Base-by-base conservation (phyloP, 2,113 vertebrate species). In the Bothrops jararaca region DNA sequence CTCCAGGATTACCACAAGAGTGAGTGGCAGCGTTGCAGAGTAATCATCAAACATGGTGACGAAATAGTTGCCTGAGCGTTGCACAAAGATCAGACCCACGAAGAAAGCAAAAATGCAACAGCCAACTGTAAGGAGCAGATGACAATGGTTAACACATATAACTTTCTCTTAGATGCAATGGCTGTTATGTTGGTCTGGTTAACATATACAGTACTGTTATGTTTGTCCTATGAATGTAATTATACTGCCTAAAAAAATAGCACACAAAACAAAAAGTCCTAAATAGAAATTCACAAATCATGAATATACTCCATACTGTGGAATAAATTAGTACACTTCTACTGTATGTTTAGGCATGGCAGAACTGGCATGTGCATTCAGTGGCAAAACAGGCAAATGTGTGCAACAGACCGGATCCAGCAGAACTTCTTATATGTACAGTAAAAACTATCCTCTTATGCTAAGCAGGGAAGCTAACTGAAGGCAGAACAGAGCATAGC, bases 31-130 rank as follows among this genome's bases (percentile, higher is more conserved):
- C 1, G 99, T 99, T 89, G 99, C 99, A 0, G 99, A 99, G 95
- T 99, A 99, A 96, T 99, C 99, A 0, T 99, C 99, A 94, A 99
- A 99, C 99, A 99, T 99, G 95, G 98, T 98, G 97, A 99, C 99
- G 95, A 99, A 99, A 96, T 99, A 99, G 95, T 99, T 99, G 58
- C 99, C 99, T 0, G 99, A 99, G 58, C 98, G 99, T 96, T 99
- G 99, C 97, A 99, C 99, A 53, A 99, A 99, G 97, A 99, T 98
- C 95, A 99, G 97, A 90, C 99, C 99, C 89, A 98, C 97, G 45
- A 99, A 48, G 92, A 99, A 99, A 95, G 99, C 99, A 5, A 98
- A 97, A 96, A 99, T 96, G 96, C 99, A 99, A 97, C 98, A 99
- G 93, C 97, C 98, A 60, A 99, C 99, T 99, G 97, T 80, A 97